Evolutionary conservation across 2,888 invertebrate species (phyloP).

Genomic region (Cinara cedri): DNA sequence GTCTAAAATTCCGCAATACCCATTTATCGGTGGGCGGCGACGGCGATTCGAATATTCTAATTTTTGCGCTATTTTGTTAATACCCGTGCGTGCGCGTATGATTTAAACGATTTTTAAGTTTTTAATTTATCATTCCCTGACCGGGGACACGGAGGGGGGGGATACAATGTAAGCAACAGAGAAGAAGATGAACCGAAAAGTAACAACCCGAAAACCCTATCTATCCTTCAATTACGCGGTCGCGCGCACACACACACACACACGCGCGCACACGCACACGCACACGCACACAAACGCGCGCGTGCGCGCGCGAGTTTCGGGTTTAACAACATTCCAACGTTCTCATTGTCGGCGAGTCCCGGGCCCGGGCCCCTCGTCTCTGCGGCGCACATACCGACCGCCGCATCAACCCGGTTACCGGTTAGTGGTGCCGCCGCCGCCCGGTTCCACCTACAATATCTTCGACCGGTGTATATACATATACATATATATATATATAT

Average conservation of each 20-base stretch:
- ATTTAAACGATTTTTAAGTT: slow-evolving; percentile 30
- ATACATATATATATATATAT: background rate
- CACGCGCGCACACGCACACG: background rate
- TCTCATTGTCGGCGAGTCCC: slow-evolving; percentile 50
- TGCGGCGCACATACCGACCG: background rate
- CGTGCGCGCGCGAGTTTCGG: slow-evolving; percentile 43
- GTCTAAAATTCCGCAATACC: no score
- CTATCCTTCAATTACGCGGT: slow-evolving; percentile 45
- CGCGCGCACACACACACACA: background rate
- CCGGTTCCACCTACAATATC: slow-evolving; percentile 46
- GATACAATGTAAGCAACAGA: slow-evolving; percentile 19
- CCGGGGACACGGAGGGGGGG: background rate
- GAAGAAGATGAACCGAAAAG: slow-evolving; percentile 6
- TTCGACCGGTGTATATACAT: background rate
- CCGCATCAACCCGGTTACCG: slow-evolving; percentile 47
- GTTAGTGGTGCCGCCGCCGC: slow-evolving; percentile 9
- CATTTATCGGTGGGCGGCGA: background rate
- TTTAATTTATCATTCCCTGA: slow-evolving; percentile 43
- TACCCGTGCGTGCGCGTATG: background rate
- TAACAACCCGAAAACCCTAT: slow-evolving; percentile 50
- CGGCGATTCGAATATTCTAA: background rate
- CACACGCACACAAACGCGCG: background rate
- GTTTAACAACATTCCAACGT: slow-evolving; percentile 56
- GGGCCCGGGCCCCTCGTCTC: slow-evolving; percentile 36
- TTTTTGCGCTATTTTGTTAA: background rate